These are phyloP conservation scores for Phocoena sinus DNA, from an alignment of 2,113 vertebrate genomes.

Conservation along the genomic window DNA sequence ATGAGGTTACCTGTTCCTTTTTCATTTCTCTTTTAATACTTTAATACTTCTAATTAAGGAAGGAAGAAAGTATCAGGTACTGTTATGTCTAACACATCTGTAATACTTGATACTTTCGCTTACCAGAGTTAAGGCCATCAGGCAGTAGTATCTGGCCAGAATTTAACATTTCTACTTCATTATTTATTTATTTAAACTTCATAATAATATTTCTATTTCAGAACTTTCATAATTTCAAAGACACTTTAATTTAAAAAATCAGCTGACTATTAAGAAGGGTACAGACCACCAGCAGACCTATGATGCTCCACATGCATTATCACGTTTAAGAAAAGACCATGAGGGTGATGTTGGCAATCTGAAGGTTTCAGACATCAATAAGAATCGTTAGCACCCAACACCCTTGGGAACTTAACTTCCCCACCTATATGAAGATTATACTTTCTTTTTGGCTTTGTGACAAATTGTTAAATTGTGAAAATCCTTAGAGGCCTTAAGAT, in stretches of 20 bases:
- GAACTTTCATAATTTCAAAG: neutral
- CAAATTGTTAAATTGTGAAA: neutral
- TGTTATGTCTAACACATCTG: neutral
- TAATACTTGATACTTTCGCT: neutral
- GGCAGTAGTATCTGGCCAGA: neutral
- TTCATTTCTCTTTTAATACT: slow-evolving; percentile 9
- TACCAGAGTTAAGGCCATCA: neutral
- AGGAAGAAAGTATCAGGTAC: neutral
- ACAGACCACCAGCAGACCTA: neutral
- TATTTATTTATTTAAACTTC: neutral
- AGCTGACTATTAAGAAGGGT: neutral
- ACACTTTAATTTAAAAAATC: neutral
- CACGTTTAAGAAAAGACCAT: neutral
- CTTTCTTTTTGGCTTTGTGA: neutral
- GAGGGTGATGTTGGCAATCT: neutral
- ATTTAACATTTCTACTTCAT: neutral
- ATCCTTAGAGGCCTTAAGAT: neutral
- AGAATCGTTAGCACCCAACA: neutral
- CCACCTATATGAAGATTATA: neutral
- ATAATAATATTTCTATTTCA: neutral
- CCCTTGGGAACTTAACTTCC: neutral
- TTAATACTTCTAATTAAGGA: neutral
- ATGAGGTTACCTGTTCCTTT: neutral
- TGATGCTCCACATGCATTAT: neutral
- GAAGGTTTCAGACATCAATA: neutral